phyloP scores from a whole-genome alignment of 2,113 vertebrate genomes.

The Deroptyus accipitrinus region DNA sequence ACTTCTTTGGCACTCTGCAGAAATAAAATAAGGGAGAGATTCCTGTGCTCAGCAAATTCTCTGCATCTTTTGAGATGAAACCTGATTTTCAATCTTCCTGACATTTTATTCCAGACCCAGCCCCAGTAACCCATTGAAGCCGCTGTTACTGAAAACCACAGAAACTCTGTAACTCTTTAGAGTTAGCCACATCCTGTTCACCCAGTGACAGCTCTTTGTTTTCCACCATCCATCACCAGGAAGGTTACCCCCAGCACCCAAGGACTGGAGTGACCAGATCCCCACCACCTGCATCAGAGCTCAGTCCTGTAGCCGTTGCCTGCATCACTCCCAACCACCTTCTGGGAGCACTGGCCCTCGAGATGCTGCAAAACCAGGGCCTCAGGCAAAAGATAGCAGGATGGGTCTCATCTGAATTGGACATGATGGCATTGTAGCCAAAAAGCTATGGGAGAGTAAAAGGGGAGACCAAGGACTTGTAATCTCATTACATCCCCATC shows the following conservation, averaged over 20 bases:
- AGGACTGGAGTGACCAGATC: accelerated
- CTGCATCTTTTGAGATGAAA: not conserved
- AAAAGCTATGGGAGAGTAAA: not conserved
- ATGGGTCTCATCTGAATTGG: not conserved
- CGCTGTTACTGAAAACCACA: not conserved
- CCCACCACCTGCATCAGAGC: not conserved
- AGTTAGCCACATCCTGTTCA: not conserved
- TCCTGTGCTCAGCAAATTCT: not conserved
- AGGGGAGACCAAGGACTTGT: not conserved
- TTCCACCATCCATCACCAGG: not conserved
- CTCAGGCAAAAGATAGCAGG: not conserved
- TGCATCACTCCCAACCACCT: not conserved
- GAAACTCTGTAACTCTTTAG: not conserved
- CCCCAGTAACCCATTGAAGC: not conserved
- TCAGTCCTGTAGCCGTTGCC: not conserved
- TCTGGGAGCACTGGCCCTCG: accelerated
- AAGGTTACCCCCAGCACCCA: not conserved
- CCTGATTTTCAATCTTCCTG: not conserved
- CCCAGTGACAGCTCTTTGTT: not conserved
- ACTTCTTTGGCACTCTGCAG: not conserved
- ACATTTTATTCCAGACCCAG: not conserved
- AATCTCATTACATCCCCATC: not conserved
- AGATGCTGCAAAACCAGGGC: not conserved
- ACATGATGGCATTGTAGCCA: not conserved
- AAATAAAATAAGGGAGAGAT: not conserved